Percentiles rank a stretch among this genome's conserved stretches.
These are phyloP conservation scores for Amphiduros pacificus DNA, from an alignment of 2,888 invertebrate genomes.

Conservation along the genomic window DNA sequence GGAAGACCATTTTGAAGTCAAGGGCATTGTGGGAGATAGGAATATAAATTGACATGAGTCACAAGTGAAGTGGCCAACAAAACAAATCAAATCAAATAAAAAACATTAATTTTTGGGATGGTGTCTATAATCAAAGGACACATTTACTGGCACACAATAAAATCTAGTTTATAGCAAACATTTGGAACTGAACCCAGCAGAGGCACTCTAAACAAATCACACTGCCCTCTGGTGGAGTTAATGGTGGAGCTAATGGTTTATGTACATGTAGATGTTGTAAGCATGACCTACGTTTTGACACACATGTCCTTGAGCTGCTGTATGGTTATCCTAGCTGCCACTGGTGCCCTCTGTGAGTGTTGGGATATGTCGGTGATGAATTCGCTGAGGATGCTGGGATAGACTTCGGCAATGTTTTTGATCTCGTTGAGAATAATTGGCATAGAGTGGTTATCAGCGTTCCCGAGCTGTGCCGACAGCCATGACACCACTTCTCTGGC, in stretches of 20 bases:
- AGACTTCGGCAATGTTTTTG: conserved; percentile 77
- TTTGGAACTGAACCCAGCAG: too few relatives aligned
- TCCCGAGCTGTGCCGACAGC: conserved; percentile 74
- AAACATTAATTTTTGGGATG: too few relatives aligned
- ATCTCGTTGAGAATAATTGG: conserved; percentile 78
- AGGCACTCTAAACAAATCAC: too few relatives aligned
- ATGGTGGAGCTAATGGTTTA: too few relatives aligned
- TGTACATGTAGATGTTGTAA: background rate
- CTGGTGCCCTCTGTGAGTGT: conserved; percentile 60
- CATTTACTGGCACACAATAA: too few relatives aligned
- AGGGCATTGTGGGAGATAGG: too few relatives aligned
- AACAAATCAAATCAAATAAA: too few relatives aligned
- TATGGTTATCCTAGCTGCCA: conserved; percentile 55
- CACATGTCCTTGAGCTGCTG: conserved; percentile 58
- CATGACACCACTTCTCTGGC: conserved; percentile 80
- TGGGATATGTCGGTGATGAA: conserved; percentile 75
- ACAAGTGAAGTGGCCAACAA: too few relatives aligned
- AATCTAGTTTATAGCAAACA: too few relatives aligned
- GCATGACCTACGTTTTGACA: conserved; percentile 46
- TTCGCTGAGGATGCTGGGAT: conserved; percentile 78
- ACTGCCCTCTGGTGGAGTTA: too few relatives aligned
- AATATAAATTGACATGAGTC: too few relatives aligned
- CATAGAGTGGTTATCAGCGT: conserved; percentile 74
- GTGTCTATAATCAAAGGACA: too few relatives aligned
- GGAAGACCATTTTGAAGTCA: background rate